Evolutionary conservation across 2,888 invertebrate genomes (phyloP).

Genomic region (Hoplodrina blanda): DNA sequence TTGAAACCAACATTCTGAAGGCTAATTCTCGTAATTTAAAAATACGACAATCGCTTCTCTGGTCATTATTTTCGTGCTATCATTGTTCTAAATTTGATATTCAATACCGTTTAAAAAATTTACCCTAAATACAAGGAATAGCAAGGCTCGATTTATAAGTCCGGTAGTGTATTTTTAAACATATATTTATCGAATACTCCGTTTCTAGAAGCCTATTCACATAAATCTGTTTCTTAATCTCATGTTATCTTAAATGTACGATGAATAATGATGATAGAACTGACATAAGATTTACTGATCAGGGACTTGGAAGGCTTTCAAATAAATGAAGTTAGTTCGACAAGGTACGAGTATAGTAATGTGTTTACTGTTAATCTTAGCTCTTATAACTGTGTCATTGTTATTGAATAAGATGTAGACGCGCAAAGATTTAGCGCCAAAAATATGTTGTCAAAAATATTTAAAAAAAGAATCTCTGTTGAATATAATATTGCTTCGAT

Average conservation of each 20-base stretch:
- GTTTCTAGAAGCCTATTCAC: not conserved
- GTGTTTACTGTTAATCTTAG: slow-evolving; percentile 21
- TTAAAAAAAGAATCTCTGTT: slow-evolving; percentile 44
- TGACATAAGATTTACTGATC: slow-evolving; percentile 9
- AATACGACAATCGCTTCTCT: no score
- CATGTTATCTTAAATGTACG: not conserved
- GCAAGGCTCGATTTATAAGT: not conserved
- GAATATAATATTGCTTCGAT: slow-evolving; percentile 16
- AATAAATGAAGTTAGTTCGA: slow-evolving; percentile 10
- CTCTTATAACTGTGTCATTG: slow-evolving; percentile 32
- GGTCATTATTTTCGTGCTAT: no score
- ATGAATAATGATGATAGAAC: not conserved
- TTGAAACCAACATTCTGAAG: no score
- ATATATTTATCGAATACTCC: not conserved
- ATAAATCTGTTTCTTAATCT: slow-evolving; percentile 5
- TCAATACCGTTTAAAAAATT: no score
- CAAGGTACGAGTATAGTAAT: not conserved
- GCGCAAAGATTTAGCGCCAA: slow-evolving; percentile 26
- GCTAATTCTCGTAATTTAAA: no score
- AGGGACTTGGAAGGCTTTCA: slow-evolving; percentile 3
- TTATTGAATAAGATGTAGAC: slow-evolving; percentile 27
- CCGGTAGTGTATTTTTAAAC: not conserved
- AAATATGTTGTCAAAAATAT: slow-evolving; percentile 10
- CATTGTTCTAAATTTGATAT: no score
- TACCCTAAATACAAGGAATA: not conserved